A percentile compares a stretch with the other conserved stretches of the same genome.
These are phyloP conservation scores for Neoitamus cyanurus DNA, from an alignment of 2,888 invertebrate species.

Conservation along the genomic window DNA sequence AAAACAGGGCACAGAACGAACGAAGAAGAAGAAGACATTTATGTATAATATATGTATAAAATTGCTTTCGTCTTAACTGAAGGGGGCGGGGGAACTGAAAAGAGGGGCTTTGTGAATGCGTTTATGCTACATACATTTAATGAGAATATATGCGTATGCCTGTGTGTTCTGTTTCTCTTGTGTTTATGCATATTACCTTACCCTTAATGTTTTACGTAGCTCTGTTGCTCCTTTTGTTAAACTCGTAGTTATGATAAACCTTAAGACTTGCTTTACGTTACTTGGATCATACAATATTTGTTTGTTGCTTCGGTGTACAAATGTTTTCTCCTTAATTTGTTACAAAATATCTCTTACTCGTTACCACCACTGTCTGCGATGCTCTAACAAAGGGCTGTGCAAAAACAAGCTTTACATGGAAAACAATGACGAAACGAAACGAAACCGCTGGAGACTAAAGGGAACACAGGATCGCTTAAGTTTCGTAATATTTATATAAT, in stretches of 20 bases:
- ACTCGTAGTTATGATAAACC: not conserved
- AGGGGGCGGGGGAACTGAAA: not conserved
- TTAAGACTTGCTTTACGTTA: not conserved
- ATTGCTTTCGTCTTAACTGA: not conserved
- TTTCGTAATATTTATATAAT: conserved; percentile 36
- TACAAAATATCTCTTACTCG: conserved; percentile 7
- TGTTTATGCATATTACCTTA: not conserved
- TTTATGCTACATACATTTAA: conserved; percentile 46
- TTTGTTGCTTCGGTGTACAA: conserved; percentile 3
- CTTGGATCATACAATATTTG: not conserved
- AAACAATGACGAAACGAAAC: conserved; percentile 2
- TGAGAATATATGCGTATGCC: conserved; percentile 43
- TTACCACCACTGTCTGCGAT: not conserved
- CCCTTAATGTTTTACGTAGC: not conserved
- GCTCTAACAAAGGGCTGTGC: not conserved
- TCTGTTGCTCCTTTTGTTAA: conserved; percentile 24
- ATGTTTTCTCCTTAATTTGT: not conserved
- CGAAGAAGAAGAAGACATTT: not conserved
- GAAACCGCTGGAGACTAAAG: conserved; percentile 12
- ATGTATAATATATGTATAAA: conserved; percentile 6
- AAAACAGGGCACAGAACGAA: conserved; percentile 10
- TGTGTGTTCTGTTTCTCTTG: conserved; percentile 29
- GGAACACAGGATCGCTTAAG: conserved; percentile 10
- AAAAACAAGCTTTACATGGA: conserved; percentile 16
- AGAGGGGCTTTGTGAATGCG: conserved; percentile 22